Evolutionary conservation across 2,113 vertebrate species (phyloP), one percentile per base, ranked within the genome.

Genomic region (Odocoileus hemionus): DNA sequence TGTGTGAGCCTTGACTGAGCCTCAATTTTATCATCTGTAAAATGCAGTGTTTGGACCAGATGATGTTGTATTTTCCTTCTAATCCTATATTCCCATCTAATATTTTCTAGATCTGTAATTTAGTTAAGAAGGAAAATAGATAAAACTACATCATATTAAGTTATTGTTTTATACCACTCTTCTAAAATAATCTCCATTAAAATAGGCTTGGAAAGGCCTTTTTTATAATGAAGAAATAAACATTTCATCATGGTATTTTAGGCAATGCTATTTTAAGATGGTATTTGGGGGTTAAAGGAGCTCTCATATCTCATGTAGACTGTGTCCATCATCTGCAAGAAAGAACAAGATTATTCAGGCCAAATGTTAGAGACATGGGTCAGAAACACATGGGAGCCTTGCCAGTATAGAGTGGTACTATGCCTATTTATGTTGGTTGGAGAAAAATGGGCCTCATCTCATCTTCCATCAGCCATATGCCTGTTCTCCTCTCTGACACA

Each of bases 11-110:
- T 85, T 85, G 90, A 84, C 64, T 93, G 19, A 97, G 33, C 64
- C 58, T 97, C 87, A 80, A 10, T 94, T 96, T 97, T 94, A 91
- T 97, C 74, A 96, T 92, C 58, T 97, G 43, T 86, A 94, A 97
- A 96, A 95, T 97, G 54, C 96, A 94, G 58, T 67, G 54, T 47
- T 89, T 93, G 45, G 13, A 82, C 6, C 70, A 82, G 30, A 79
- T 87, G 4, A 80, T 80, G 39, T 90, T 96, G 90, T 94, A 85
- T 93, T 96, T 94, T 93, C 26, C 8, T 87, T 96, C 43, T 87
- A 74, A 92, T 92, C 30, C 50, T 95, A 89, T 55, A 91, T 93
- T 95, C 92, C 26, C n/a, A 76, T 70, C 54, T 55, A 85, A 93
- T 74, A 74, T 91, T 83, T 79, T 93, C 45, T 55, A 61, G 4